These are phyloP conservation scores for Crocidura indochinensis DNA, from an alignment of 2,797 vertebrate genomes.

Conservation along the genomic window DNA sequence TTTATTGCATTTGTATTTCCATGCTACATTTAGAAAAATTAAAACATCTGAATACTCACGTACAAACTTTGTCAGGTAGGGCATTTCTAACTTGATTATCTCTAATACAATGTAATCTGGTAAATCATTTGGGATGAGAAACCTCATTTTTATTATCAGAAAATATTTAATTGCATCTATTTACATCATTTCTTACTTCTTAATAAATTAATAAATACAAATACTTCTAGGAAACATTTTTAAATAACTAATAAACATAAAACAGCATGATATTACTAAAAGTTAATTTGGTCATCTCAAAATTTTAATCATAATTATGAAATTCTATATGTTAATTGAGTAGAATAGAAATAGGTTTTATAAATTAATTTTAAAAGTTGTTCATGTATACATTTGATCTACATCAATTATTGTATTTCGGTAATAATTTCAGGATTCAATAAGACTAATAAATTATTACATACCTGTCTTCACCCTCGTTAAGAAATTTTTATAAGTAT, in stretches of 20 bases:
- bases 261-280: background rate
- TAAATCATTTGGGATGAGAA: constrained; percentile 34
- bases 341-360: background rate
- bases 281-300: background rate
- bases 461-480: background rate
- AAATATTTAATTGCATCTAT: constrained; percentile 41
- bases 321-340: background rate
- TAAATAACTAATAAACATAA: constrained; percentile 32
- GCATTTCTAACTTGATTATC: constrained; percentile 51
- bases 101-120: constrained; percentile 35
- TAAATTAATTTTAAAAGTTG: too few relatives aligned
- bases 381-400: background rate
- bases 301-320: constrained; percentile 13
- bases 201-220: constrained; percentile 4
- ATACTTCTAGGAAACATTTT: background rate
- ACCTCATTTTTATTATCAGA: constrained; percentile 43
- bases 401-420: background rate
- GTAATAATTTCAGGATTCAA: background rate
- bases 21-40: constrained; percentile 73
- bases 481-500: background rate
- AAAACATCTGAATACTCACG: constrained; percentile 71
- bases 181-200: background rate
- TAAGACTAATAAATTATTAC: background rate
- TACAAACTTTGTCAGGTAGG: background rate
- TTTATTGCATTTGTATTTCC: constrained; percentile 55